Evolutionary conservation across 2,113 vertebrate species (phyloP), one percentile per base, ranked within the genome.

Genomic region (Illadopsis cleaveri): DNA sequence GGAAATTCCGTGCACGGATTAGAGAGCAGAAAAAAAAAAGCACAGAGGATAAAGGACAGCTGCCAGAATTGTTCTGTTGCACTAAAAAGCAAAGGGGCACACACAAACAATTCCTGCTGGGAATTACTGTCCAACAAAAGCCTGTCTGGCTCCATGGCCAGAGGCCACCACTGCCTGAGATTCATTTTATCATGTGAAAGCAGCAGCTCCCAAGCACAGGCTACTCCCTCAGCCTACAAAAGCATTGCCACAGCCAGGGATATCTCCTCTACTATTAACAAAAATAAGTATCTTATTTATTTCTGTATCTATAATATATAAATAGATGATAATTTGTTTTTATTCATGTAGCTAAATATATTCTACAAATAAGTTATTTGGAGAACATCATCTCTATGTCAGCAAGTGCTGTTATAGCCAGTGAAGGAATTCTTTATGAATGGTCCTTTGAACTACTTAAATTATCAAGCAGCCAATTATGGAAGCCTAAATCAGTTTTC

Each of bases 271-370:
- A 16, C 37, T 38, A 12, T 21, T 82, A 82, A 89, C 13, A 94
- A 93, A 96, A 95, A 95, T 79, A 95, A 62, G 56, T 62, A 37
- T 48, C 61, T 89, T 77, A 20, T 58, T 89, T 95, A 11, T 93
- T 78, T 93, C 44, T 82, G 23, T 58, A 79, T 45, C 78, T 87
- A 3, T 50, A 85, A 82, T 86, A 96, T 40, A 96, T 68, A 94
- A 94, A 94, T 93, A 96, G 83, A 82, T 7, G 8, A 86, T 80
- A 0, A 56, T 38, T 69, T 38, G 54, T 31, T 96, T 90, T 85
- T 61, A 91, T 77, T 72, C 65, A 73, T 31, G 66, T 90, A 95
- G 66, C 90, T 93, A 96, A 95, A 94, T 94, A 96, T 53, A 96
- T 68, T 91, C 79, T 57, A 79, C 1, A 16, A 87, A 72, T 91